Conservation (phyloP, 2,113 vertebrate species). For the Triplophysa tibetana region DNA sequence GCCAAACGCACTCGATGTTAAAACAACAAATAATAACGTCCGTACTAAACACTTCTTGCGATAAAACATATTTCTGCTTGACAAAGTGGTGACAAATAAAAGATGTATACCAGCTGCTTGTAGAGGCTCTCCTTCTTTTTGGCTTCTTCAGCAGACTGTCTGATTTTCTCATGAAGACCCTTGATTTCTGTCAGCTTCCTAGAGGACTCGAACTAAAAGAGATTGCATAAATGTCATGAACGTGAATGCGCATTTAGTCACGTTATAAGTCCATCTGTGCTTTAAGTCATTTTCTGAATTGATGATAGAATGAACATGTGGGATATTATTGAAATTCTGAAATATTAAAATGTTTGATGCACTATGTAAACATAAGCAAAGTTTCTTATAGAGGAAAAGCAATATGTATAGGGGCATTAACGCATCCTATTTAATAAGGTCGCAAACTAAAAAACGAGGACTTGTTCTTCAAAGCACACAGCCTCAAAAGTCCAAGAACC, state of each 20-base stretch:
- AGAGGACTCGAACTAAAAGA: slow-evolving; percentile 80
- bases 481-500: too few relatives aligned
- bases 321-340: too few relatives aligned
- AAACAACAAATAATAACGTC: background rate
- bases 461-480: too few relatives aligned
- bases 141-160: slow-evolving; percentile 80
- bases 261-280: background rate
- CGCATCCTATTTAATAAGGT: too few relatives aligned
- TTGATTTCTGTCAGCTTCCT: slow-evolving; percentile 83
- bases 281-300: too few relatives aligned
- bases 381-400: too few relatives aligned
- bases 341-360: too few relatives aligned
- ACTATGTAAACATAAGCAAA: too few relatives aligned
- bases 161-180: slow-evolving; percentile 83
- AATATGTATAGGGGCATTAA: too few relatives aligned
- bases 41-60: background rate
- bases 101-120: slow-evolving; percentile 78
- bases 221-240: background rate
- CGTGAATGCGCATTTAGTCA: background rate
- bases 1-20: background rate
- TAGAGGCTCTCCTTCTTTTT: slow-evolving; percentile 85
- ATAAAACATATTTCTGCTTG: background rate
- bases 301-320: too few relatives aligned
- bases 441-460: too few relatives aligned
- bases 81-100: background rate